These are phyloP conservation scores for Pasiphila rectangulata DNA, from an alignment of 2,888 invertebrate species.

Conservation along the genomic window DNA sequence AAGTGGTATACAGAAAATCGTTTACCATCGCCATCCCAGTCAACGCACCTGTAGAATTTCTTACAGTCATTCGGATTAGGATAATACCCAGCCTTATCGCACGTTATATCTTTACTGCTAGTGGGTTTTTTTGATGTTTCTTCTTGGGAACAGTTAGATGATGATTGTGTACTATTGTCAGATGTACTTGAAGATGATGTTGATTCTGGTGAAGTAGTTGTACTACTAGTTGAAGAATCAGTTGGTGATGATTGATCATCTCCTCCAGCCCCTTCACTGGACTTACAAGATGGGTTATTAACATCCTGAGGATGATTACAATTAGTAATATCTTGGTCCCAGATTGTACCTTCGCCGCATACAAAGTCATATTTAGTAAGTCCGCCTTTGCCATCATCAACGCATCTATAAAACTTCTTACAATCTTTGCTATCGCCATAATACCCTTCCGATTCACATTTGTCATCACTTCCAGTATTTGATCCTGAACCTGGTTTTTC, in stretches of 20 bases:
- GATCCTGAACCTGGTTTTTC: constrained; percentile 29
- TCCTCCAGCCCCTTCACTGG: constrained; percentile 13
- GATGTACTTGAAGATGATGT: constrained; percentile 37
- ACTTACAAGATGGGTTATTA: constrained; percentile 54
- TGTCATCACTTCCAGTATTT: constrained; percentile 36
- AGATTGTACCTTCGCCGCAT: constrained; percentile 86
- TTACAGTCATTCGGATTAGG: constrained; percentile 82
- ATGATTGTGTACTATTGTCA: constrained; percentile 39
- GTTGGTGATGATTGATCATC: constrained; percentile 33
- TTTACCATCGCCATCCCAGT: constrained; percentile 79
- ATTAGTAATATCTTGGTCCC: constrained; percentile 80
- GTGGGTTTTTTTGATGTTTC: constrained; percentile 48
- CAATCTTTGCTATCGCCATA: constrained; percentile 82
- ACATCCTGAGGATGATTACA: constrained; percentile 74
- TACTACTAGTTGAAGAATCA: constrained; percentile 25
- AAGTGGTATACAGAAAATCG: constrained; percentile 83
- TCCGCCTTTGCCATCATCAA: constrained; percentile 80
- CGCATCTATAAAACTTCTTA: constrained; percentile 85
- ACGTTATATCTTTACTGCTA: constrained; percentile 54
- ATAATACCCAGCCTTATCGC: constrained; percentile 82
- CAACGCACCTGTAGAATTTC: constrained; percentile 85
- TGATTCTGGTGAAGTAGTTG: constrained; percentile 17
- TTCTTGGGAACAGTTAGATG: constrained; percentile 49
- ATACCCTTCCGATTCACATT: constrained; percentile 82
- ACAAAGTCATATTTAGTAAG: constrained; percentile 82